Conservation (phyloP, 2,113 vertebrate genomes). For the Crotalus helleri region DNA sequence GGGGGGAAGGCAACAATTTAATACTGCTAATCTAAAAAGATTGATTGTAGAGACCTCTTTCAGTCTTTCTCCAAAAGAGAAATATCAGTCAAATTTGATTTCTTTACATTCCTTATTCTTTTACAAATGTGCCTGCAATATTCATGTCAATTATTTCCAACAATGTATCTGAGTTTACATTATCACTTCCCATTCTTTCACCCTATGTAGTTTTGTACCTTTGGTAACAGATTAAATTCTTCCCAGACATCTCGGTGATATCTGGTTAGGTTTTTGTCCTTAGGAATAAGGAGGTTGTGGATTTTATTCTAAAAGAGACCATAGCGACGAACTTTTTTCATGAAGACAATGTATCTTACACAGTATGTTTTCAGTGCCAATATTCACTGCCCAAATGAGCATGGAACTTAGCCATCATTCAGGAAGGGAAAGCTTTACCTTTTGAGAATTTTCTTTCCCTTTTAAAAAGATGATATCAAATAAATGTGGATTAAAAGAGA, state of each 20-base stretch:
- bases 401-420: background rate
- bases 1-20: background rate
- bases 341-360: background rate
- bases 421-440: background rate
- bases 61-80: background rate
- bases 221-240: background rate
- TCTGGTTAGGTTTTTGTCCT: background rate
- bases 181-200: constrained; percentile 5
- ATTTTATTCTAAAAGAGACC: background rate
- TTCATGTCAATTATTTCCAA: background rate
- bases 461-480: background rate
- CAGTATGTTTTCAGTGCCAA: background rate
- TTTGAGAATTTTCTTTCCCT: background rate
- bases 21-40: background rate
- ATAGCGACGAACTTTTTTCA: background rate
- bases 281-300: background rate
- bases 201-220: background rate
- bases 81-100: background rate
- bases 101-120: constrained; percentile 10
- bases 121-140: background rate
- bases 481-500: background rate
- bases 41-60: background rate
- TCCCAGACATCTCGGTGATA: constrained; percentile 13
- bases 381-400: background rate
- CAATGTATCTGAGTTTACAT: background rate